A percentile compares a stretch with the other conserved stretches of the same genome.
Evolutionary conservation across 2,113 vertebrate genomes (phyloP).

Genomic region (Scolopax mira): DNA sequence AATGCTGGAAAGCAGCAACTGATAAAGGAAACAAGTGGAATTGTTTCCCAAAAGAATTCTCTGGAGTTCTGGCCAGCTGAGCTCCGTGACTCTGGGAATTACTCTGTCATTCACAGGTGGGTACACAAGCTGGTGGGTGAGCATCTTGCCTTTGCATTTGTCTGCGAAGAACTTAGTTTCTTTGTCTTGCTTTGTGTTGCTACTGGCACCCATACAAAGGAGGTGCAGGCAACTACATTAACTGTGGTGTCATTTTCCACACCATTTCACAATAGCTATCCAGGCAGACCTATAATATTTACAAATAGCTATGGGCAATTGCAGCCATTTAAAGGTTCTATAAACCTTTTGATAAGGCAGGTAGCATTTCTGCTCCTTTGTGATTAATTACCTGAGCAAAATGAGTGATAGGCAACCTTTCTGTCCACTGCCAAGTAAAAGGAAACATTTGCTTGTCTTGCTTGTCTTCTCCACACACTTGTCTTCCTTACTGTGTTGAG

Average conservation of each 20-base stretch:
- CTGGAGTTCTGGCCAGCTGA: slow-evolving; percentile 78
- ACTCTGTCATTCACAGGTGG: slow-evolving; percentile 65
- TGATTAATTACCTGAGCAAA: neutral
- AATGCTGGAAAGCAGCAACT: neutral
- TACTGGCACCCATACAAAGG: neutral
- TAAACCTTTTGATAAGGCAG: neutral
- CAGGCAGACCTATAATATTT: neutral
- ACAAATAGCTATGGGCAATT: neutral
- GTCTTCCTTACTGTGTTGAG: neutral
- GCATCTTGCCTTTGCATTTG: neutral
- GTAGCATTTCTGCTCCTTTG: neutral
- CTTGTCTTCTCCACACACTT: neutral
- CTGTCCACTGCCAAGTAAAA: neutral
- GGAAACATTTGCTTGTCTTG: neutral
- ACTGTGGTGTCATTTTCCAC: neutral
- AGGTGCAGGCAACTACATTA: neutral
- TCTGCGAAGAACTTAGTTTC: neutral
- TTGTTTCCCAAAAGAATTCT: neutral
- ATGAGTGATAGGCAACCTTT: neutral
- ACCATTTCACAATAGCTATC: neutral
- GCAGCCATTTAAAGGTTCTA: neutral
- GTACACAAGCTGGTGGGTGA: neutral
- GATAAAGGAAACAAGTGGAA: slow-evolving; percentile 34
- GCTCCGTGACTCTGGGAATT: slow-evolving; percentile 67
- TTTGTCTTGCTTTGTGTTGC: neutral